Percentiles rank a stretch among this genome's conserved stretches.
phyloP scores from a whole-genome alignment of 1,140 invertebrate genomes.

The Meloidogyne chitwoodi region DNA sequence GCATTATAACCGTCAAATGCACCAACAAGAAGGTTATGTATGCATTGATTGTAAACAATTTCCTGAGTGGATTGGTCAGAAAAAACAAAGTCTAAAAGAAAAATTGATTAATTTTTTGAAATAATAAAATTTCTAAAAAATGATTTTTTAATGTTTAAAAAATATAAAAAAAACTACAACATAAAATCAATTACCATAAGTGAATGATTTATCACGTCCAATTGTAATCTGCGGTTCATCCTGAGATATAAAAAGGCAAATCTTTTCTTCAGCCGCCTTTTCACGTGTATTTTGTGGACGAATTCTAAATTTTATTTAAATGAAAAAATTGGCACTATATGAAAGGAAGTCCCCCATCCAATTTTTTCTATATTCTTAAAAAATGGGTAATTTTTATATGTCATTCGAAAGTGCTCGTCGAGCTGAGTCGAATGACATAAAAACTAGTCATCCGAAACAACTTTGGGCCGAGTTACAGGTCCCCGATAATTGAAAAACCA shows the following conservation, averaged over 20 bases:
- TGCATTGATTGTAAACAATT: constrained; percentile 73
- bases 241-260: constrained; percentile 79
- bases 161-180: no score
- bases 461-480: no score
- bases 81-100: constrained; percentile 73
- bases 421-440: no score
- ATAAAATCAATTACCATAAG: constrained; percentile 65
- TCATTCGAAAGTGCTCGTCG: no score
- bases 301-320: constrained; percentile 70
- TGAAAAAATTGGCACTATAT: no score
- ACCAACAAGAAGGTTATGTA: constrained; percentile 70
- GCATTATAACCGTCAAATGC: constrained; percentile 65
- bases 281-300: constrained; percentile 86
- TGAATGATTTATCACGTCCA: constrained; percentile 80
- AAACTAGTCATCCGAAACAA: no score
- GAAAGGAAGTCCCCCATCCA: no score
- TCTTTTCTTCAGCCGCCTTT: constrained; percentile 85
- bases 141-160: no score
- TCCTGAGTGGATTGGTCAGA: constrained; percentile 69
- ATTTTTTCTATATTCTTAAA: no score
- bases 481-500: no score
- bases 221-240: constrained; percentile 78
- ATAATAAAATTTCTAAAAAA: no score
- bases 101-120: background rate
- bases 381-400: no score